These are phyloP conservation scores for Caenorhabditis inopinata DNA, from an alignment of 1,140 invertebrate species.

Conservation along the genomic window DNA sequence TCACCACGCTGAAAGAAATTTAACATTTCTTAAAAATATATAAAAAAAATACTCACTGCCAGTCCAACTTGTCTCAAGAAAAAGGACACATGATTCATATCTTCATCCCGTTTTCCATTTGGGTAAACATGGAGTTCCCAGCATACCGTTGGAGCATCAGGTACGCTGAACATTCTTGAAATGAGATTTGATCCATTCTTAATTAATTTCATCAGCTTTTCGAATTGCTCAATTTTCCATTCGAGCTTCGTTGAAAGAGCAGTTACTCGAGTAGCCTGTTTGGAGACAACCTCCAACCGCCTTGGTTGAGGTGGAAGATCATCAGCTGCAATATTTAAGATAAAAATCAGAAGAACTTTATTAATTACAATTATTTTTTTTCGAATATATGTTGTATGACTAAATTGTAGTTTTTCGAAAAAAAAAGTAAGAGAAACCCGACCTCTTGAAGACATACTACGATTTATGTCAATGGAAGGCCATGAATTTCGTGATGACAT, in stretches of 20 bases:
- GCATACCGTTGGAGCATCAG: slow-evolving; percentile 55
- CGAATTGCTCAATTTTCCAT: slow-evolving; percentile 60
- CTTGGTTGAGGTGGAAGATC: slow-evolving; percentile 25
- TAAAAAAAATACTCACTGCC: slow-evolving; percentile 38
- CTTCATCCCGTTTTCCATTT: slow-evolving; percentile 65
- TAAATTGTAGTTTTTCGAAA: too few species aligned
- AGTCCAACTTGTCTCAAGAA: slow-evolving; percentile 64
- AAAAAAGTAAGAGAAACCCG: too few species aligned
- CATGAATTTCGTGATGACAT: slow-evolving; percentile 4
- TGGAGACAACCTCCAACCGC: slow-evolving; percentile 50
- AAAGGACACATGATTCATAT: slow-evolving; percentile 58
- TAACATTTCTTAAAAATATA: background rate
- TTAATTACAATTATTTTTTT: too few species aligned
- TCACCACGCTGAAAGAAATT: slow-evolving; percentile 52
- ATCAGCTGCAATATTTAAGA: slow-evolving; percentile 38
- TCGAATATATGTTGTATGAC: too few species aligned
- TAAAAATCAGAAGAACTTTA: background rate
- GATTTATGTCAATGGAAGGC: background rate
- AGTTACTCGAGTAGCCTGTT: slow-evolving; percentile 53
- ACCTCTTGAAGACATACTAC: background rate
- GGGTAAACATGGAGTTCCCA: slow-evolving; percentile 65
- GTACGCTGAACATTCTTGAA: slow-evolving; percentile 50
- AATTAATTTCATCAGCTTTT: slow-evolving; percentile 62
- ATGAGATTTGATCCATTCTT: slow-evolving; percentile 64
- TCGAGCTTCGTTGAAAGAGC: slow-evolving; percentile 52